Conservation (phyloP, 2,113 vertebrate species). For the Macquaria ambigua region DNA sequence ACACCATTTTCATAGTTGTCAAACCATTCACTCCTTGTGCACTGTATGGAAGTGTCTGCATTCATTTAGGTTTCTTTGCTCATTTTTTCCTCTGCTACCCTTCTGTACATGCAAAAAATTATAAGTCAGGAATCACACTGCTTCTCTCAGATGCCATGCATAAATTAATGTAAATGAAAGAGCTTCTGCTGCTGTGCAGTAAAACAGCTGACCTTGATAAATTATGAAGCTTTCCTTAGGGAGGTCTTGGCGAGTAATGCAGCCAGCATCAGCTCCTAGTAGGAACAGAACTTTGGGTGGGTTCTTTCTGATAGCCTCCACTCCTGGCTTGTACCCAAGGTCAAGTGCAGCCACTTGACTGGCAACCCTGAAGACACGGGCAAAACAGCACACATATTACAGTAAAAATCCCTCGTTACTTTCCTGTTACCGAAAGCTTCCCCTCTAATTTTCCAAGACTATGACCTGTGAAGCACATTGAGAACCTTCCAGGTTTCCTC, state of each 20-base stretch:
- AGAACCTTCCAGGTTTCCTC: slow-evolving; percentile 92
- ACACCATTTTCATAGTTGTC: no score
- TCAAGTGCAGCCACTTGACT: slow-evolving; percentile 94
- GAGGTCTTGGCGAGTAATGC: slow-evolving; percentile 89
- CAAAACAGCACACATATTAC: slow-evolving; percentile 14
- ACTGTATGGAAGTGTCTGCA: not conserved
- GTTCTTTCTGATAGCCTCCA: slow-evolving; percentile 88
- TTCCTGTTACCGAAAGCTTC: slow-evolving; percentile 2
- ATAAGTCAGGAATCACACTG: not conserved
- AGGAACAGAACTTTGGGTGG: slow-evolving; percentile 91
- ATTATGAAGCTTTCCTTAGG: slow-evolving; percentile 90
- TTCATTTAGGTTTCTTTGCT: not conserved
- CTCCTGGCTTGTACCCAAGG: slow-evolving; percentile 92
- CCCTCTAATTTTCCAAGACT: slow-evolving; percentile 4
- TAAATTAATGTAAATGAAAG: slow-evolving; percentile 26
- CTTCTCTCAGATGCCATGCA: slow-evolving; percentile 7
- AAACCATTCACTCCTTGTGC: not conserved
- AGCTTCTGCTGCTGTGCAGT: slow-evolving; percentile 35
- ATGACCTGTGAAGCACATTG: slow-evolving; percentile 95
- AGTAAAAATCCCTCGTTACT: not conserved
- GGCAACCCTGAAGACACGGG: slow-evolving; percentile 84
- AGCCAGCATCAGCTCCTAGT: slow-evolving; percentile 90
- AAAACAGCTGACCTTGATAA: slow-evolving; percentile 88
- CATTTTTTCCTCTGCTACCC: not conserved
- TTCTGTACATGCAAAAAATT: not conserved